phyloP scores from a whole-genome alignment of 2,888 invertebrate species.

The Tetragnatha montana region DNA sequence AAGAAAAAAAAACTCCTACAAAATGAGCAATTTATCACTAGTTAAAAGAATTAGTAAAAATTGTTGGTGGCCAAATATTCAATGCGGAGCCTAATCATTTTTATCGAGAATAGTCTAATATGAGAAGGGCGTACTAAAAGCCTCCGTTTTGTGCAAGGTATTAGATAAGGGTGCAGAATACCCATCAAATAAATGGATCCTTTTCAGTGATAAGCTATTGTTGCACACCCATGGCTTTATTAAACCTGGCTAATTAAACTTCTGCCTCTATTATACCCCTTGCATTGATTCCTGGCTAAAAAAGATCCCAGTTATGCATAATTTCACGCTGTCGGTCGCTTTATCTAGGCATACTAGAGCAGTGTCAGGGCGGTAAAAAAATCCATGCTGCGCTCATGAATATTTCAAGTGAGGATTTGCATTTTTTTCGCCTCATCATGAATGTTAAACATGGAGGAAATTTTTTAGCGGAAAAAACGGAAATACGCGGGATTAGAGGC shows the following conservation, averaged over 20 bases:
- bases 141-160: constrained; percentile 18
- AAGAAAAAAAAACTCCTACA: not conserved
- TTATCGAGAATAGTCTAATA: constrained; percentile 27
- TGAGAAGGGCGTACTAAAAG: constrained; percentile 15
- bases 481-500: constrained; percentile 33
- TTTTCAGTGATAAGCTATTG: constrained; percentile 41
- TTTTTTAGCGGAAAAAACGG: constrained; percentile 22
- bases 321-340: constrained; percentile 54
- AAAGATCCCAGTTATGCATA: constrained; percentile 51
- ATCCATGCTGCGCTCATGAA: constrained; percentile 45
- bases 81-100: constrained; percentile 18
- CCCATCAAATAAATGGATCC: constrained; percentile 36
- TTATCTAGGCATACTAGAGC: constrained; percentile 36
- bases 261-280: constrained; percentile 36
- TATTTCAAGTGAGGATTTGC: constrained; percentile 58
- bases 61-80: not conserved
- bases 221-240: constrained; percentile 30
- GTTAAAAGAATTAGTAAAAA: not conserved
- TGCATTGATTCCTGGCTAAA: constrained; percentile 41
- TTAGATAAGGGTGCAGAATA: constrained; percentile 24
- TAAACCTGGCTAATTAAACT: constrained; percentile 59
- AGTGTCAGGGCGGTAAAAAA: constrained; percentile 20
- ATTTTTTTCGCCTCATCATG: constrained; percentile 58
- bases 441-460: constrained; percentile 60
- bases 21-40: not conserved